These are phyloP conservation scores for Lophochroa leadbeateri DNA, from an alignment of 2,113 vertebrate species.

Conservation along the genomic window DNA sequence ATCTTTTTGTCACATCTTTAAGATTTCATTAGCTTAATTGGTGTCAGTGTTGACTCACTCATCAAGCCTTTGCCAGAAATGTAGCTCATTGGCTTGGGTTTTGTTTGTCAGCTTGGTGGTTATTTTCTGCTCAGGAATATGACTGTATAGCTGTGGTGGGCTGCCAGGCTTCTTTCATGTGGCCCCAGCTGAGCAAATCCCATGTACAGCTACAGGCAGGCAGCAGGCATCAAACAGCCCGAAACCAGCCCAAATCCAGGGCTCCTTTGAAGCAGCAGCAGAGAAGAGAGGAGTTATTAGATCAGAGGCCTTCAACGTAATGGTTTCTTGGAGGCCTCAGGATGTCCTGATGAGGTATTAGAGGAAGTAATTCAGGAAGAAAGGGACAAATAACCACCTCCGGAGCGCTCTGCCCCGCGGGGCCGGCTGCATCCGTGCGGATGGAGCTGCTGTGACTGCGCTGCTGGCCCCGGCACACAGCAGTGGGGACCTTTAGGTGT, in stretches of 20 bases:
- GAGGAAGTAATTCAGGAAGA: slow-evolving; percentile 87
- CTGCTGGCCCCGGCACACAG: background rate
- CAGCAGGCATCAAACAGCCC: slow-evolving; percentile 74
- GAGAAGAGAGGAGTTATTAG: slow-evolving; percentile 60
- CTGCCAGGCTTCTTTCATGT: slow-evolving; percentile 36
- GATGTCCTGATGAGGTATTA: slow-evolving; percentile 87
- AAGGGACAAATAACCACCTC: slow-evolving; percentile 80
- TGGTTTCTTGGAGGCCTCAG: slow-evolving; percentile 78
- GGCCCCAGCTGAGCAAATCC: slow-evolving; percentile 65
- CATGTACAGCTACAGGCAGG: slow-evolving; percentile 67
- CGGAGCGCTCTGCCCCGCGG: slow-evolving; percentile 58
- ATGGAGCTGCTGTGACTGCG: background rate
- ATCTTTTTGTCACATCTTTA: background rate
- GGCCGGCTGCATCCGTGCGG: slow-evolving; percentile 34
- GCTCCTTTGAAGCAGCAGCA: slow-evolving; percentile 60
- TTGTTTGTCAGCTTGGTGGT: background rate
- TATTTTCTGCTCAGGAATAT: background rate
- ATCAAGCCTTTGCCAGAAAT: background rate
- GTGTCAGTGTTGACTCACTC: background rate
- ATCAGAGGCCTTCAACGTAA: slow-evolving; percentile 71
- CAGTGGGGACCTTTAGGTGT: background rate
- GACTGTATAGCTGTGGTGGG: background rate
- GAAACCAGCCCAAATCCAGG: slow-evolving; percentile 56
- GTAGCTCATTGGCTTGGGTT: accelerated
- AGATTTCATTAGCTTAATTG: background rate